Percentiles rank a stretch among this genome's conserved stretches.
phyloP scores from a whole-genome alignment of 30 jellyfish, hydroid and myxozoan genomes.

The Hydractinia echinata region DNA sequence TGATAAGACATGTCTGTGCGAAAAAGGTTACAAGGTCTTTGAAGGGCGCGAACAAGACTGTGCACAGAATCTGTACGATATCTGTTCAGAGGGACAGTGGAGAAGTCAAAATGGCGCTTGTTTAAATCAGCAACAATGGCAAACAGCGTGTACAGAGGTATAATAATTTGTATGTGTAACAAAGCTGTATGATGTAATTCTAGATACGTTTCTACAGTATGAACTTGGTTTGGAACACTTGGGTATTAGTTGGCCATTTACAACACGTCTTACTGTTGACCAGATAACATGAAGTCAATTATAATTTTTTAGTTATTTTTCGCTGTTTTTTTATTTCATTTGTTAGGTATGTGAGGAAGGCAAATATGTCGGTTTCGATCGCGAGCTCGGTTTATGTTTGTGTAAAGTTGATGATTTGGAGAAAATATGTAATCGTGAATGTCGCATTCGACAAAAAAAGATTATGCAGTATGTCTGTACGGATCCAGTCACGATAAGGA shows the following conservation, averaged over 20 bases:
- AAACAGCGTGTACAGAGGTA: slow-evolving; percentile 27
- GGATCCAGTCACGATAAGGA: slow-evolving; percentile 55
- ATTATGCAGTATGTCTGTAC: slow-evolving; percentile 70
- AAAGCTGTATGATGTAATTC: too few species aligned
- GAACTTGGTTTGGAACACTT: too few species aligned
- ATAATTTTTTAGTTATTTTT: not conserved
- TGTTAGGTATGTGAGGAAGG: slow-evolving; percentile 51
- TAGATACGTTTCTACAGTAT: too few species aligned
- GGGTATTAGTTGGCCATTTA: too few species aligned
- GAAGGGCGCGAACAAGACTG: slow-evolving; percentile 81
- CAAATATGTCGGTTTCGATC: slow-evolving; percentile 57
- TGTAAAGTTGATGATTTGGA: slow-evolving; percentile 86
- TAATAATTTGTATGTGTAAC: too few species aligned
- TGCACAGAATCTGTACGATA: slow-evolving; percentile 72
- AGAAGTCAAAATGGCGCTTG: slow-evolving; percentile 79
- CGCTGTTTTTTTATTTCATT: not conserved
- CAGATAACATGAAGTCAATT: too few species aligned
- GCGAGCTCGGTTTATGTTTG: slow-evolving; percentile 76
- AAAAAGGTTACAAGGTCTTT: slow-evolving; percentile 68
- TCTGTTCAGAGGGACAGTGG: slow-evolving; percentile 73
- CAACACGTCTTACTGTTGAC: too few species aligned
- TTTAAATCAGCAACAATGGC: slow-evolving; percentile 53
- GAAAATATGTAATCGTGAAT: slow-evolving; percentile 59
- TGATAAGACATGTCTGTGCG: slow-evolving; percentile 78
- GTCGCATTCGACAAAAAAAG: slow-evolving; percentile 59